Evolutionary conservation across 2,888 invertebrate genomes (phyloP).

Genomic region (Caenorhabditis sulstoni): DNA sequence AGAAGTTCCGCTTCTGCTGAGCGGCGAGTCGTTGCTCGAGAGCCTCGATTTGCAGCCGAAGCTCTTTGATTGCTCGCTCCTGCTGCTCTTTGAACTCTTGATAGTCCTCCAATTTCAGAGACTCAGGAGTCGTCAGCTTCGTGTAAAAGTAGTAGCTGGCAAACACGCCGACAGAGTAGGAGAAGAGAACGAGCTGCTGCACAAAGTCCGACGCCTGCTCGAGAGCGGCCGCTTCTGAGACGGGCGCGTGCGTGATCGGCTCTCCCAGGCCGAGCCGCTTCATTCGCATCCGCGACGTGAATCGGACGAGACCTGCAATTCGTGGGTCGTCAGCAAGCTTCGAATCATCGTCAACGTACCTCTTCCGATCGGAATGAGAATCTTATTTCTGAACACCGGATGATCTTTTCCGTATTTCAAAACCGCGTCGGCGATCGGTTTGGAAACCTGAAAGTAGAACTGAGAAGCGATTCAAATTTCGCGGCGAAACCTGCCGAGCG

Average conservation of each 20-base stretch:
- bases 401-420: constrained; percentile 76
- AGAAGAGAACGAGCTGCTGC: constrained; percentile 77
- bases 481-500: constrained; percentile 76
- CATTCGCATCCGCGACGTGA: constrained; percentile 76
- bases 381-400: constrained; percentile 73
- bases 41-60: constrained; percentile 54
- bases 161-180: constrained; percentile 77
- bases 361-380: constrained; percentile 76
- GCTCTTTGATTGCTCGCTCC: constrained; percentile 51
- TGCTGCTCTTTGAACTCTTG: constrained; percentile 62
- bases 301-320: constrained; percentile 69
- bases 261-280: constrained; percentile 75
- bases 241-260: constrained; percentile 65
- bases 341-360: constrained; percentile 39
- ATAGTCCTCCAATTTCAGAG: constrained; percentile 65
- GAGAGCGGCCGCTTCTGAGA: constrained; percentile 76
- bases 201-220: constrained; percentile 80
- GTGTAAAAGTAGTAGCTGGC: constrained; percentile 75
- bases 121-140: constrained; percentile 69
- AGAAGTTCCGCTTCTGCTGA: constrained; percentile 47
- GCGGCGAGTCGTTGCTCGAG: constrained; percentile 57
- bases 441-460: constrained; percentile 75
- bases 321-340: not conserved
- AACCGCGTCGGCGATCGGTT: constrained; percentile 76
- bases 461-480: no score